Evolutionary conservation across 2,888 invertebrate species (phyloP), one percentile per base, ranked within the genome.

Genomic region (Ariolimax columbianus): DNA sequence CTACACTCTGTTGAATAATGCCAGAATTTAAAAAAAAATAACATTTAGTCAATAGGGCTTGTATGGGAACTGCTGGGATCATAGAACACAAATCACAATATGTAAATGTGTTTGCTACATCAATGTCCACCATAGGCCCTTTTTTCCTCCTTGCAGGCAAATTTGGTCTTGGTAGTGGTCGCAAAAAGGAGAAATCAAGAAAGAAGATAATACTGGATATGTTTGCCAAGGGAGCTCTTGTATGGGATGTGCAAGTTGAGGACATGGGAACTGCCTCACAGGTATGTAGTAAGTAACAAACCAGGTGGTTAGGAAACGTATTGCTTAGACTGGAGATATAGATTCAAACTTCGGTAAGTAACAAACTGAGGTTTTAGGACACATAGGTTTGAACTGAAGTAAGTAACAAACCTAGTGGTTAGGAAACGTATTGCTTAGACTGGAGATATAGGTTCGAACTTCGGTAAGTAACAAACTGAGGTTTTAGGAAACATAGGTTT

Each of bases 171-270:
- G 92, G 92, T 94, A 96, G 96, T 91, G 96, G 96, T 88, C 96
- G 96, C 93, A 97, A 97, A 95, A 96, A 97, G 93, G 96, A 97
- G 92, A 95, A 97, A 93, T 94, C 96, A 91, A 95, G 97, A 92
- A 96, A 97, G 89, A 95, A 96, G 89, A 96, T 97, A 89, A 95
- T 96, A 80, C 96, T 96, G 79, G 97, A 97, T 92, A 95, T 96
- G 19, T 96, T 95, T 89, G 91, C 94, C 23, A 91, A 92, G 63
- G 95, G 94, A 36, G 95, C 94, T 23, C 88, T 95, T 51, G 92
- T 94, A n/a, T 95, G 95, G 95, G 90, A 91, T 84, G 93, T 94
- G 17, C 93, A 94, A 90, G 91, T 93, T 7, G 94, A 94, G 82
- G 94, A 94, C 88, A 92, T 92, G 88, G 92, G 93, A 19, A 92